Evolutionary conservation across 2,888 invertebrate species (phyloP), one percentile per base, ranked within the genome.

Genomic region (Polyommatus icarus): DNA sequence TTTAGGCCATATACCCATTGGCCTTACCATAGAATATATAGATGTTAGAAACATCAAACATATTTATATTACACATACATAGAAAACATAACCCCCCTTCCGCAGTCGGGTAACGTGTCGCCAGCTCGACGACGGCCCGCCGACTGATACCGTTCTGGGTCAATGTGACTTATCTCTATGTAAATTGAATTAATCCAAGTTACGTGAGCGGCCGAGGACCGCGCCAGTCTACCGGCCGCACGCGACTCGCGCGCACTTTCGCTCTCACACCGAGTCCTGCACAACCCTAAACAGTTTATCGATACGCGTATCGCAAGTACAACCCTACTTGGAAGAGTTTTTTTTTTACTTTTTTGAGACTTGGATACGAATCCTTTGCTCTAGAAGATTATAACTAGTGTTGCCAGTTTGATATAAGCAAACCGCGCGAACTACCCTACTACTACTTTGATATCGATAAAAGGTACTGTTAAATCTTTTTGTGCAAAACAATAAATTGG

Each of bases 161-260:
- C 80, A 80, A 76, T 79, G 78, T 80, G 80, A 79, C 78, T 80
- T 79, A 82, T 77, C 81, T 78, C 79, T 79, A 82, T 81, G 81
- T 71, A 81, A 80, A 84, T 84, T 81, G 81, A 82, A 80, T 81
- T 80, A 77, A 84, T 84, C 81, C 82, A 80, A 83, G 86, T 92
- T 92, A 92, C 91, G 91, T 92, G 90, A 90, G 84, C 90, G 79
- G 79, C 81, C 83, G 83, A 85, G 80, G 81, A 81, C 50, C 81
- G 83, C 90, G 91, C 80, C 83, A 83, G 92, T 93, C 92, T 90
- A 82, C 83, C 83, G 88, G 83, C 84, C 90, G 91, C 92, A 87
- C 82, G 85, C 89, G 86, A 87, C 85, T 83, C 86, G 84, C 84
- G 83, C 86, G 85, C 90, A 93, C 93, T 93, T 92, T 93, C 93